These are phyloP conservation scores for Epistrophella euchroma DNA, from an alignment of 2,888 invertebrate genomes.

Conservation along the genomic window DNA sequence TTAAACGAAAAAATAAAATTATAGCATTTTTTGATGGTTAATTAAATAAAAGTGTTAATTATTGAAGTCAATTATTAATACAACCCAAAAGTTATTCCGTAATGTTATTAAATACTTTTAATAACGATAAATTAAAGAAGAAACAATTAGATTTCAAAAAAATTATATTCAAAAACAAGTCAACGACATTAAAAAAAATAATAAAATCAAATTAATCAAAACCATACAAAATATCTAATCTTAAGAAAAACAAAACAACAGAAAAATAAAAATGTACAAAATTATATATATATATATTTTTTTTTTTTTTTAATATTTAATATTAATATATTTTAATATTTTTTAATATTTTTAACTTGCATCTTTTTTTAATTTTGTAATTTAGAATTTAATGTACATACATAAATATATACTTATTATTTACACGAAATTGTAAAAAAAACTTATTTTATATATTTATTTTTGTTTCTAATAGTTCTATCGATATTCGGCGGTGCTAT, in stretches of 20 bases:
- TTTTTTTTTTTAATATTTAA: no score
- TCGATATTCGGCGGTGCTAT: constrained; percentile 76
- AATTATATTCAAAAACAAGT: constrained; percentile 38
- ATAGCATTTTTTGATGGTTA: constrained; percentile 55
- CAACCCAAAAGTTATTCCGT: constrained; percentile 35
- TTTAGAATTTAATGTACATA: constrained; percentile 52
- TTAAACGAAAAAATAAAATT: constrained; percentile 19
- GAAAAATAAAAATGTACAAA: constrained; percentile 59
- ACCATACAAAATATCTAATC: constrained; percentile 14
- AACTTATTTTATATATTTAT: constrained; percentile 22
- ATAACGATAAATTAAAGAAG: constrained; percentile 5
- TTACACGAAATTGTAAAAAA: constrained; percentile 40
- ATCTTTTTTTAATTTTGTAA: constrained; percentile 10
- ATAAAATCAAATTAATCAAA: constrained; percentile 51
- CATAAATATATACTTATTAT: constrained; percentile 39
- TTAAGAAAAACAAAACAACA: constrained; percentile 66
- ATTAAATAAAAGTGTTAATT: constrained; percentile 65
- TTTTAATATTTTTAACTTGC: constrained; percentile 46
- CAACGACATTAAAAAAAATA: constrained; percentile 61
- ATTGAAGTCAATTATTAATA: constrained; percentile 68
- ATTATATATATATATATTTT: no score
- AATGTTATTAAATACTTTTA: no score
- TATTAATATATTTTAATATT: no score
- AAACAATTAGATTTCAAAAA: constrained; percentile 16
- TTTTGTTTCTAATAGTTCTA: constrained; percentile 55